These are phyloP conservation scores for Centropristis striata DNA, from an alignment of 2,113 vertebrate genomes.

Conservation along the genomic window DNA sequence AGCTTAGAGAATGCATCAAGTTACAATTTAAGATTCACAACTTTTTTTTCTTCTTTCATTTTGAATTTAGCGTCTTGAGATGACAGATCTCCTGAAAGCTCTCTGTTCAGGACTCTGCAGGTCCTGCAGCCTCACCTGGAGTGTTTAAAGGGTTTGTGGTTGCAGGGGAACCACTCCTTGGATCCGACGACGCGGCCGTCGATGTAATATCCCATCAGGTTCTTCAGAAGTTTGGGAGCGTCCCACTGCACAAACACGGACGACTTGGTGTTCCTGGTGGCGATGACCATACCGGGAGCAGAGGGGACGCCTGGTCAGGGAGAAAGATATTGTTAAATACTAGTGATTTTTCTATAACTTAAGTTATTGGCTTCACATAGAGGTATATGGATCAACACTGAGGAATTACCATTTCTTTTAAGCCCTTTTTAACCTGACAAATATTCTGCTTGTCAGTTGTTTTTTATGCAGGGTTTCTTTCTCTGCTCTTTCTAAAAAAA, in stretches of 20 bases:
- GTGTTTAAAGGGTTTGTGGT: constrained; percentile 94
- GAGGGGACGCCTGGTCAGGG: constrained; percentile 87
- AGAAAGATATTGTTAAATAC: not conserved
- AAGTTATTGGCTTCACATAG: not conserved
- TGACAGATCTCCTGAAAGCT: not conserved
- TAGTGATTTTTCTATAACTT: not conserved
- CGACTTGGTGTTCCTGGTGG: constrained; percentile 93
- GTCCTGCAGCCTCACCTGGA: constrained; percentile 85
- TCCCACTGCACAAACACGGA: constrained; percentile 97
- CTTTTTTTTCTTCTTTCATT: too few relatives aligned
- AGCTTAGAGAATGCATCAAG: too few relatives aligned
- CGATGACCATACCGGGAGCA: constrained; percentile 89
- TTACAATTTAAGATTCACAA: too few relatives aligned
- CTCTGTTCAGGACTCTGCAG: not conserved
- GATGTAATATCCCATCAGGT: constrained; percentile 95
- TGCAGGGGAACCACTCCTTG: constrained; percentile 92
- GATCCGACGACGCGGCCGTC: constrained; percentile 90
- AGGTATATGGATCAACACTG: not conserved
- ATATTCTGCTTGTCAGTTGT: too few relatives aligned
- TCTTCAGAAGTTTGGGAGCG: constrained; percentile 86
- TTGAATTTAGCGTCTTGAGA: not conserved
- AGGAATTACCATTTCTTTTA: not conserved
- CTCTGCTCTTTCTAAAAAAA: too few relatives aligned
- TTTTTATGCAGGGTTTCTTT: too few relatives aligned
- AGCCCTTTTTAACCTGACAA: too few relatives aligned